Evolutionary conservation across 2,113 vertebrate genomes (phyloP), one percentile per base, ranked within the genome.

Genomic region (Scortum barcoo): DNA sequence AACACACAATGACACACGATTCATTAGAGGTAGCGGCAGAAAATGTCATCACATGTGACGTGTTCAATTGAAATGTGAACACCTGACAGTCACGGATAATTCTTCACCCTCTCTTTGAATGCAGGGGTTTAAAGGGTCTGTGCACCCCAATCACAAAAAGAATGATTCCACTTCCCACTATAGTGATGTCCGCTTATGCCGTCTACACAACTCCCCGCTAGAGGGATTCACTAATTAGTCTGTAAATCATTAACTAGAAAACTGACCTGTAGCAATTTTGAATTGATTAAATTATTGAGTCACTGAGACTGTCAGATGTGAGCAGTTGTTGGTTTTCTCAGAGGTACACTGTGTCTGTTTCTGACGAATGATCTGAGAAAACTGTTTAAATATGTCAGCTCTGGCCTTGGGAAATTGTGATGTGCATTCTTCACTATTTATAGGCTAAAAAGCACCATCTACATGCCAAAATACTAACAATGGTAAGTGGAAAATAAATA

Each of bases 11-110:
- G 33, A 36, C 33, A 36, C 33, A 36, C 33, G 6, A 36, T 36
- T 36, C 54, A 54, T 22, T 16, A 16, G 11, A 63, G 24, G 22
- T 22, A 53, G 54, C 50, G 17, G 8, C 2, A 66, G 24, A 22
- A 65, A 67, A 53, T 54, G 5, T 60, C 73, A 66, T 70, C 24
- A 71, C 56, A 22, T 63, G 6, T 6, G 9, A 40, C 11, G 60
- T n/a, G 22, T 38, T 7, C 30, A 50, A 33, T 6, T 63, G 3
- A 67, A 28, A 67, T 66, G n/a, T 66, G 13, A 44, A 44, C 14
- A 44, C 20, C 22, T 61, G 9, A 38, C 38, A 62, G 12, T 33
- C 26, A 22, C 22, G 19, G 17, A 33, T 68, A 17, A 46, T 46
- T n/a, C n/a, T 46, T 44, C 14, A 46, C 13, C 6, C 13, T 44